Base-by-base conservation (phyloP, 2,113 vertebrate species). In the Alexandromys fortis region DNA sequence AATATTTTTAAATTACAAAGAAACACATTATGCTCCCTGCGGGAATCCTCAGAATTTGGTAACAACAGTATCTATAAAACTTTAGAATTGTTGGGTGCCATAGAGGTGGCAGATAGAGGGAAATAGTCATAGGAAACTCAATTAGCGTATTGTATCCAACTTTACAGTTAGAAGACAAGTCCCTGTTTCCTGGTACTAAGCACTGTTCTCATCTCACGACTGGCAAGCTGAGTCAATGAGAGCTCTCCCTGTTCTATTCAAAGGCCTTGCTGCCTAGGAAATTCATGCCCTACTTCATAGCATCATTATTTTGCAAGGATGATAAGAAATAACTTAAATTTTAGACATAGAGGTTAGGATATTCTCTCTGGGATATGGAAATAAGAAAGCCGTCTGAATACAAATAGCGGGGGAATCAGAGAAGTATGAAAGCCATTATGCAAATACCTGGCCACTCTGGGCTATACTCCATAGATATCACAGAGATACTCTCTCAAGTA, bases 1-100 rank as follows among this genome's bases (percentile, higher is more conserved):
- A 52, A 47, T 83, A 79, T 94, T 95, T 94, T 95, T 14, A 91
- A 93, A 89, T 96, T 22, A 42, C 72, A 86, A 85, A 82, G 35
- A 94, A 86, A 88, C 30, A 91, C 7, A 86, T 78, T 86, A 86
- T 42, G 12, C 73, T 89, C 86, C 45, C 55, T 91, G 30, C 67
- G 83, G 16, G 12, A 38, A 47, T 89, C 42, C 19, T 75, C 89
- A 73, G 45, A n/a, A 19, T 91, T 81, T 96, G 92, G 4, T 94
- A 86, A 81, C 5, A 75, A 70, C 24, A 61, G 30, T 76, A 67
- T 16, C 45, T 58, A 4, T 81, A 75, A 12, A n/a, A 47, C 38
- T 67, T 81, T 77, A 28, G 45, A 95, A 24, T 86, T 65, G 49
- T 78, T 58, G 22, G 38, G 12, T 78, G 90, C 65, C 22, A 4